Evolutionary conservation across 2,797 vertebrate species (phyloP).

Genomic region (Valencia hispanica): DNA sequence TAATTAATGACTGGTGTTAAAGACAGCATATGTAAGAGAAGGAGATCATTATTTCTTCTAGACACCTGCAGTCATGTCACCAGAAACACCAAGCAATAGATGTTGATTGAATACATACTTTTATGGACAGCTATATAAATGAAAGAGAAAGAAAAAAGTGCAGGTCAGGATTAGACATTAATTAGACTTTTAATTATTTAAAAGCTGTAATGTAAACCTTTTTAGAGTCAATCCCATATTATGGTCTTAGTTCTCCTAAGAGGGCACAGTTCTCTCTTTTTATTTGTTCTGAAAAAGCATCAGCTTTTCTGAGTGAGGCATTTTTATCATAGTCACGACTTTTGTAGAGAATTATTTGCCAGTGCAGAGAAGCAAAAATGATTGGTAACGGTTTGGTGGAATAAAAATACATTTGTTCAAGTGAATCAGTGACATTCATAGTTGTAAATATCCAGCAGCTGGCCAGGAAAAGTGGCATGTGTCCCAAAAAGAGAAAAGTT

Average conservation of each 20-base stretch:
- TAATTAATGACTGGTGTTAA: neutral
- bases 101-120: neutral
- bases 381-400: neutral
- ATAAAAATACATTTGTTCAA: neutral
- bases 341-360: neutral
- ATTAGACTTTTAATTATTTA: too few relatives aligned
- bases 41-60: neutral
- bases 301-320: neutral
- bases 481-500: too few relatives aligned
- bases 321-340: neutral
- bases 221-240: neutral
- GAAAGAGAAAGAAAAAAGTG: neutral
- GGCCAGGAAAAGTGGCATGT: too few relatives aligned
- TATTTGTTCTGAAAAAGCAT: neutral
- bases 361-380: neutral
- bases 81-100: neutral
- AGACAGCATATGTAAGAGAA: neutral
- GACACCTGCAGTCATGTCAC: neutral
- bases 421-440: neutral
- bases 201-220: neutral
- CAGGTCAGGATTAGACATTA: neutral
- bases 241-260: neutral
- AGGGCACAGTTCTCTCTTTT: neutral
- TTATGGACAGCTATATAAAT: too few relatives aligned
- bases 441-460: neutral